phyloP scores from a whole-genome alignment of 2,113 vertebrate genomes.

The Caloenas nicobarica region DNA sequence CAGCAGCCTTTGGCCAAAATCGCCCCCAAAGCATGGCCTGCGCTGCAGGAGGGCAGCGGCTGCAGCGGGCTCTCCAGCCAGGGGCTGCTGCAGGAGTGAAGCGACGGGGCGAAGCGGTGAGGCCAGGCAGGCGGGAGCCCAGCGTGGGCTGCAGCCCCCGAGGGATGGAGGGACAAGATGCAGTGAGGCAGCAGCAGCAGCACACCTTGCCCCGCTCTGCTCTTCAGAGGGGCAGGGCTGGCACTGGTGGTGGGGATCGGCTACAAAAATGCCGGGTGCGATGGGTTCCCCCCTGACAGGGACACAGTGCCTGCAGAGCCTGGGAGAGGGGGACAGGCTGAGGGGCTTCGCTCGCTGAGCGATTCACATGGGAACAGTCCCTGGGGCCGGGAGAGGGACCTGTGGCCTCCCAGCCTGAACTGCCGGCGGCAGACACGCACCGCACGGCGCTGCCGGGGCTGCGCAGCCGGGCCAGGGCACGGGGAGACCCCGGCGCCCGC shows the following conservation, averaged over 20 bases:
- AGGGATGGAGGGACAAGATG: not conserved
- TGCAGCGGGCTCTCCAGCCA: not conserved
- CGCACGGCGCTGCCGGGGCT: too few species aligned
- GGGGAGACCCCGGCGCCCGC: too few species aligned
- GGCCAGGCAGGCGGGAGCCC: not conserved
- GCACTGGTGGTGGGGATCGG: not conserved
- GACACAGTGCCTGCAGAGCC: not conserved
- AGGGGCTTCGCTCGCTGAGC: not conserved
- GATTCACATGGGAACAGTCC: not conserved
- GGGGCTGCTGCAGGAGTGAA: not conserved
- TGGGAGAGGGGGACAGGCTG: not conserved
- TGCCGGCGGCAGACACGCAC: too few species aligned
- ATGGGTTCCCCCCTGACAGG: not conserved
- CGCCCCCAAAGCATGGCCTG: not conserved
- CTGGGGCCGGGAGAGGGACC: not conserved
- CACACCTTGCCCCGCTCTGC: not conserved
- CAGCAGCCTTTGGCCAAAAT: not conserved
- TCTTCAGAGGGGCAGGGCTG: not conserved
- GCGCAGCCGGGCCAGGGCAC: too few species aligned
- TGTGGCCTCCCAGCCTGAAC: not conserved
- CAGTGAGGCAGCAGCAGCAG: not conserved
- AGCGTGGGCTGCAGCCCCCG: not conserved
- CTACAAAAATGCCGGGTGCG: not conserved
- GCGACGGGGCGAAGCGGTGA: fast-evolving
- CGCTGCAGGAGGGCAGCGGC: not conserved